Base-by-base conservation (phyloP, 2,888 invertebrate species). In the Eupithecia pulchellata region DNA sequence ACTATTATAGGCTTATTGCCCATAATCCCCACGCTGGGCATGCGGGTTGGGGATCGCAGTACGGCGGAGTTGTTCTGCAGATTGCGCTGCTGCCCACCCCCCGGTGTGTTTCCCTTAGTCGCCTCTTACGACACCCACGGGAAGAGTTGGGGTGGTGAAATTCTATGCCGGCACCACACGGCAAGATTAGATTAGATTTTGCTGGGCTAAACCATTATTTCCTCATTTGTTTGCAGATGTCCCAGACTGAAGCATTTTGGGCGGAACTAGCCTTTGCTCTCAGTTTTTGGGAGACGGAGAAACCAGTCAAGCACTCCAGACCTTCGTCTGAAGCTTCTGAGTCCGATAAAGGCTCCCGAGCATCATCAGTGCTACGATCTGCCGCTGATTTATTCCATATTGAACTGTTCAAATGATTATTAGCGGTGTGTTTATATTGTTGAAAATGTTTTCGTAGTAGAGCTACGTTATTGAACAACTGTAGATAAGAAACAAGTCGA, bases 251-350 rank as follows among this genome's bases (percentile, higher is more conserved):
- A 82, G 97, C 97, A 0, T 92, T 97, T 57, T 94, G 95, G 83
- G 94, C 95, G 0, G 98, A 98, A 85, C 82, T 97, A 0, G 92
- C 94, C 71, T 98, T 97, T 84, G 97, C 97, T 0, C 81, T 97
- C 27, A 95, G 96, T 85, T 96, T 97, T 81, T 96, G 96, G 95
- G 95, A 96, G 77, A 95, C 96, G 27, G 96, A 96, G 64, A 98
- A 97, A 80, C 96, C 96, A 1, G 97, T 97, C 6, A 86, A 89
- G 63, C 93, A 93, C 72, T 91, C 92, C 0, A 82, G 89, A 0
- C 89, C 92, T 0, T 86, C 92, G 0, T 92, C 93, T 0, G 77
- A 87, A 4, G 86, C 85, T 0, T 89, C 91, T 1, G 75, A 75
- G 0, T 84, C 87, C 0, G 81, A 87, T 9, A 77, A 69, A 13